Evolutionary conservation across 2,113 vertebrate genomes (phyloP), one percentile per base, ranked within the genome.

Genomic region (Oryzias melastigma): DNA sequence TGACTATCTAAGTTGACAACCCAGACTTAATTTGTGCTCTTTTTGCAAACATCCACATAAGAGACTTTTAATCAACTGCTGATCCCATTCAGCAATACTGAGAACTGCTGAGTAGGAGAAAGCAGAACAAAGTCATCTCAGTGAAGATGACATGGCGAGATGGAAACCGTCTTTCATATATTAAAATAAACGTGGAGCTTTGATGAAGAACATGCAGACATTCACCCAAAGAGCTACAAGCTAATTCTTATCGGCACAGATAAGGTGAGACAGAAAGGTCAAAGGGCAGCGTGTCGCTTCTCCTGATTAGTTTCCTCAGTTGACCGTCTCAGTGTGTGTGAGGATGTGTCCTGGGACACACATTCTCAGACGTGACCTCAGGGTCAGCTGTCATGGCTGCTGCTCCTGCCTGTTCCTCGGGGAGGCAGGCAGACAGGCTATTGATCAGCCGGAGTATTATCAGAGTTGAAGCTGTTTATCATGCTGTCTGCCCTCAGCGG

Each of bases 371-470:
- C 46, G 52, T 1, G 61, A 78, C 82, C 80, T 56, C 46, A 62
- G 71, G 90, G 87, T 90, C 88, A 88, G 75, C 66, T 78, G 78
- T 75, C 60, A 59, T 68, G 61, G 60, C 77, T 79, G 68, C 71
- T 83, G 71, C 80, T 69, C 74, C 68, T 68, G 65, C 67, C 25
- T 15, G 43, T 80, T 82, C 87, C 90, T 58, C 59, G 35, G 85
- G 84, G 86, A 54, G 8, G 56, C 44, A 25, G 75, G 76, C 66
- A 77, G 87, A 89, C 88, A 86, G 84, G 85, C 87, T 90, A 92
- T 92, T 90, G 91, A 91, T 92, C 88, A 91, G 88, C 62, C 19
- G 54, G 75, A 88, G 89, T 90, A 92, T 92, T 91, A 92, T 85
- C 88, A 90, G 84, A 85, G 84, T 77, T 77, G 75, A 71, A 86